A percentile compares a stretch with the other conserved stretches of the same genome.
These are phyloP conservation scores for Scyliorhinus canicula DNA, from an alignment of 2,797 vertebrate genomes.

Conservation along the genomic window DNA sequence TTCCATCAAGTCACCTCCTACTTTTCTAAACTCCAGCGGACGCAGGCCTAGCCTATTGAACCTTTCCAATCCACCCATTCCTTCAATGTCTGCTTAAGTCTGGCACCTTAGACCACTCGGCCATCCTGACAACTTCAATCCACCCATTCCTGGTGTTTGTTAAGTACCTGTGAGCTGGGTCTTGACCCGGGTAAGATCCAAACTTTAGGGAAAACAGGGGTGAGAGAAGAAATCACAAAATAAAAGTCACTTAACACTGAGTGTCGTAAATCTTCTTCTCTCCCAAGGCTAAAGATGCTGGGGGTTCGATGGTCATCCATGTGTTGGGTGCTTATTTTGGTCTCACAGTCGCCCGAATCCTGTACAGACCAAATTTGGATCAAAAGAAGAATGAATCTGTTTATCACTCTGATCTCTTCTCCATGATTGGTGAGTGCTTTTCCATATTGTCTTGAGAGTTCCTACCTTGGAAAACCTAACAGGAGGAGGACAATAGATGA, in stretches of 20 bases:
- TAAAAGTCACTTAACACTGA: not conserved
- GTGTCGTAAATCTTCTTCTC: not conserved
- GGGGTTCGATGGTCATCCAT: conserved; percentile 95
- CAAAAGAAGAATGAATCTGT: conserved; percentile 70
- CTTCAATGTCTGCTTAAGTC: too few species aligned
- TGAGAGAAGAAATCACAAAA: not conserved
- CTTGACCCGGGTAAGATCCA: not conserved
- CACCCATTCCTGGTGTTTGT: too few species aligned
- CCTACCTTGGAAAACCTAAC: not conserved
- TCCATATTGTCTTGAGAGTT: not conserved
- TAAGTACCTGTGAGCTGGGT: not conserved
- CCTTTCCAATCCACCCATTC: too few species aligned
- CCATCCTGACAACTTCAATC: too few species aligned
- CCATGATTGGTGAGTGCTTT: conserved; percentile 83
- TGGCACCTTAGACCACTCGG: too few species aligned
- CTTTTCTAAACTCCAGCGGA: too few species aligned
- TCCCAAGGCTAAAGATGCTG: conserved; percentile 81
- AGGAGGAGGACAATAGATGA: not conserved
- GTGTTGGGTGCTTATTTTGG: conserved; percentile 89
- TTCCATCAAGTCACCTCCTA: too few species aligned
- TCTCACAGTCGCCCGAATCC: conserved; percentile 77
- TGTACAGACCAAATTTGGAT: conserved; percentile 78
- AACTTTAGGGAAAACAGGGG: not conserved
- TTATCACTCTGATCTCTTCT: conserved; percentile 85
- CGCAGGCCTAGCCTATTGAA: too few species aligned